Evolutionary conservation across 2,888 invertebrate genomes (phyloP), one percentile per base, ranked within the genome.

Genomic region (Nebria salina): DNA sequence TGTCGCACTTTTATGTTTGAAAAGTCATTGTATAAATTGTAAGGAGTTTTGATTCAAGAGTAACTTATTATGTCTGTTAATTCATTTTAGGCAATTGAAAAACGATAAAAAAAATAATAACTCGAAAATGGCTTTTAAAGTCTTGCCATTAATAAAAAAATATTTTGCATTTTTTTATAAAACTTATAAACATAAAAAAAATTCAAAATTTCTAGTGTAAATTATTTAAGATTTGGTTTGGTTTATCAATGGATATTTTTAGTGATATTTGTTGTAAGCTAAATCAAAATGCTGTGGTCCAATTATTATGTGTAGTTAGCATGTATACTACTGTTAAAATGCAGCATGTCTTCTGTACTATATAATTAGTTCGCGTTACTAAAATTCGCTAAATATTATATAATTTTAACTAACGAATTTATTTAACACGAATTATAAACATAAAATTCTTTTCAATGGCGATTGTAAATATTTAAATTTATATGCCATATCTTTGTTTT

Each of bases 101-200:
- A 42, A 73, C 73, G 20, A 41, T 70, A 43, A 20, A 54, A 54
- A 54, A 54, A 43, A 43, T 8, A 43, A 13, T 11, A 54, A 54
- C 13, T 54, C 54, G 13, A 54, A 54, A 66, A 70, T 68, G 70
- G 68, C 54, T 26, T 20, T 6, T 70, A 73, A 13, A 11, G 54
- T 76, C 76, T 76, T 76, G 76, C 76, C 76, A 76, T 76, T 76
- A 65, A 43, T 41, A 68, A 43, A 42, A 34, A 54, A 13, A 75
- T 75, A 54, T 75, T 76, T 76, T 76, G 43, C 70, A 76, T 70
- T 76, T 76, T 76, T 76, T 68, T 76, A 76, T 76, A 76, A 76
- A 76, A 54, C 70, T 43, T 25, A 54, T 68, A 76, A 76, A 65
- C 13, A 25, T 11, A 66, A 66, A 66, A 76, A 75, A 76, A 26